Evolutionary conservation across 2,888 invertebrate species (phyloP), one percentile per base, ranked within the genome.

Genomic region (Parascotia fuliginaria): DNA sequence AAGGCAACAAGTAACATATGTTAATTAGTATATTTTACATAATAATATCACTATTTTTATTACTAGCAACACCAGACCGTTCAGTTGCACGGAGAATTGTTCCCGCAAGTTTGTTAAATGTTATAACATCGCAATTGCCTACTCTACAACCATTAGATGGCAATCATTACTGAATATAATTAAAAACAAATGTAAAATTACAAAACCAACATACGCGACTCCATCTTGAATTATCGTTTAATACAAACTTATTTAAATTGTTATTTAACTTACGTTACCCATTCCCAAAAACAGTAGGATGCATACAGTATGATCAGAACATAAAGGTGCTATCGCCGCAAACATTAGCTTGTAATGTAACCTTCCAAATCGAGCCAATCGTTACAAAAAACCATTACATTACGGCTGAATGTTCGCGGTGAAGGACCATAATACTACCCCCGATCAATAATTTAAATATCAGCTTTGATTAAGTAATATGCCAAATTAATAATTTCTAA

Each of bases 41-140:
- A 73, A 62, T 87, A 87, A 86, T 87, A 87, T 87, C 87, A 86
- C 85, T 81, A 79, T 79, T 76, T 77, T 78, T 70, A 70, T 75
- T 74, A 67, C 77, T 75, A 79, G 73, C 74, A 78, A 77, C 71
- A 73, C 69, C 78, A 79, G 60, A 65, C 61, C 62, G 72, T n/a
- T n/a, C 71, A 42, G 32, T 49, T 46, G 48, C n/a, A n/a, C n/a
- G n/a, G n/a, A n/a, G 52, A 19, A 52, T 51, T 43, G 52, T 62
- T 56, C 55, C 46, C 31, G 41, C 46, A 55, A 71, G 75, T 65
- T 65, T n/a, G n/a, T 75, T 64, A 81, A 81, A 81, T 76, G 67
- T 36, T 27, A 47, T 42, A 49, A 36, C 44, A 33, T 28, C 16
- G 15, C 24, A 19, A 16, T 45, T 55, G 47, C 49, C 48, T 62